Evolutionary conservation across 1,140 invertebrate genomes (phyloP), one percentile per base, ranked within the genome.

Genomic region (Mya arenaria): DNA sequence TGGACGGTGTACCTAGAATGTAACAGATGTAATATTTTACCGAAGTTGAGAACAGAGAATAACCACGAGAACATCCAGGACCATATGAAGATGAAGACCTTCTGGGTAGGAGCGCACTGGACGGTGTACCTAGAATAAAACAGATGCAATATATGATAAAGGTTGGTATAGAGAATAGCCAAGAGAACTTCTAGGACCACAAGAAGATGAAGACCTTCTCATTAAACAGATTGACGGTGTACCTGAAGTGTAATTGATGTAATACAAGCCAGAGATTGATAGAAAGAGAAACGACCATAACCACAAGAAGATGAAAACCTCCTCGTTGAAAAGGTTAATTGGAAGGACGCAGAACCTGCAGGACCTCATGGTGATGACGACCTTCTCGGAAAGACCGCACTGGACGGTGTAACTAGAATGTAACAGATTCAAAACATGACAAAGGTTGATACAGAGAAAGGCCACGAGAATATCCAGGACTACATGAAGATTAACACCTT

Each of bases 271-370:
- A 48, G 10, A 48, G 44, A 48, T 13, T 13, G 10, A 48, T 48
- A 48, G n/a, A 4, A 90, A 74, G 5, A 89, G 65, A 30, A 88
- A 83, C 34, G 85, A 85, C 94, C 94, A 94, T 86, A 94, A 94
- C 94, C 94, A 94, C 15, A 94, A 87, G 83, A 94, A 93, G 44
- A 94, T 90, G 75, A 94, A 94, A 37, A 94, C 93, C 85, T 94
- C 94, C 85, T 94, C 94, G 74, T 94, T 94, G 89, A 94, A 94
- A 32, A 94, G 92, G 84, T 94, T 94, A 60, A 94, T 93, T 72
- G 94, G 94, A 5, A 94, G 90, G 19, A n/a, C n/a, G n/a, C n/a
- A n/a, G n/a, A n/a, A n/a, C n/a, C n/a, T n/a, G n/a, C n/a, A n/a
- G n/a, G n/a, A n/a, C n/a, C n/a, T n/a, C n/a, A n/a, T n/a, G n/a